phyloP scores from a whole-genome alignment of 2,113 vertebrate genomes.

The Pachyramphus minor region DNA sequence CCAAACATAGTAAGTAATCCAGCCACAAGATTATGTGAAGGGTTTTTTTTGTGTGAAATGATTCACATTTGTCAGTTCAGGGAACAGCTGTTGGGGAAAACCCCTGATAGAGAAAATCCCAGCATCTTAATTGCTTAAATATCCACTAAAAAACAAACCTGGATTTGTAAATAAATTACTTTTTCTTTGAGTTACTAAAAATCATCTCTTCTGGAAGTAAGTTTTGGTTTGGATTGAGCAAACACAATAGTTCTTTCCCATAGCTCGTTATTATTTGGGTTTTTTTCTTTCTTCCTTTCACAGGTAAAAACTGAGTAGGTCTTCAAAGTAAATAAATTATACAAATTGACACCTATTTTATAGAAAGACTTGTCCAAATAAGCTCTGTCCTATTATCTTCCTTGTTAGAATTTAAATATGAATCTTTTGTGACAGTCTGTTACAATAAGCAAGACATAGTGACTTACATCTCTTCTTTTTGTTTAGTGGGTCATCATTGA shows the following conservation, averaged over 20 bases:
- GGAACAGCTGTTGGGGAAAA: not conserved
- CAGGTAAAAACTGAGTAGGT: not conserved
- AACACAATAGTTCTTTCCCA: not conserved
- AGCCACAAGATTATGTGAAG: not conserved
- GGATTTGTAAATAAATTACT: not conserved
- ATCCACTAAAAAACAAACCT: not conserved
- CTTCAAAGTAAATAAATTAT: not conserved
- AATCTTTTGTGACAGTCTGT: not conserved
- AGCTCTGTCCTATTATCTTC: not conserved
- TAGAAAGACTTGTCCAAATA: not conserved
- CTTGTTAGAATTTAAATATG: not conserved
- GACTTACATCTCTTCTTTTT: not conserved
- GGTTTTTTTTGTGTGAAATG: not conserved
- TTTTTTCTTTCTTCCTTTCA: not conserved
- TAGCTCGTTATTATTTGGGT: not conserved
- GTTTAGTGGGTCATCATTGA: slow-evolving; percentile 92
- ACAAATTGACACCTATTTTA: not conserved
- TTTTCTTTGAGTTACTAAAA: not conserved
- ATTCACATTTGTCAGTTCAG: not conserved
- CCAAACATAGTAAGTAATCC: not conserved
- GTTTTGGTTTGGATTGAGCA: not conserved
- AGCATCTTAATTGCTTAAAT: not conserved
- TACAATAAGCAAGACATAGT: not conserved
- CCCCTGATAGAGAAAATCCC: not conserved
- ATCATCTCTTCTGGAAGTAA: not conserved